Base-by-base conservation (phyloP, 2,888 invertebrate genomes). In the Parapristionchus giblindavisi region DNA sequence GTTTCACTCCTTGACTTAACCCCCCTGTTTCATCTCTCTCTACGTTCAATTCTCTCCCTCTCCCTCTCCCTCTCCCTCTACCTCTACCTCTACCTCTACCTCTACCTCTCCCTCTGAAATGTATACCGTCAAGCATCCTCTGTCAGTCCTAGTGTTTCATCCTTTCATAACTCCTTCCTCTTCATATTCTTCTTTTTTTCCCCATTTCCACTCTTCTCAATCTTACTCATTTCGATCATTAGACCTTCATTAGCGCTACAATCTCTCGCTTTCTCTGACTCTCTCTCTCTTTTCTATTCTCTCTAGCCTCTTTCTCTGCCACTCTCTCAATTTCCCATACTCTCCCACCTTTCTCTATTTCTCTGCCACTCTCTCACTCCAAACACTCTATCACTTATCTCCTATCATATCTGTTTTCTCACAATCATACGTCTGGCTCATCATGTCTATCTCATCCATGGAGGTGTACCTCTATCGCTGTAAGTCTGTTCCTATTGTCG, bases 171-270 rank as follows among this genome's bases (percentile, higher is more conserved):
- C n/a, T n/a, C n/a, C n/a, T n/a, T n/a, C n/a, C n/a, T 68, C 36
- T 24, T 36, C 36, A 11, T 43, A 24, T 27, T 52, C 51, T 68
- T 52, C 51, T 52, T 52, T 3, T 68, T 36, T 36, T 68, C 68
- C 68, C 43, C 63, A 17, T 21, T 32, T 27, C 32, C 27, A 34
- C 51, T 43, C 29, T 29, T 34, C 68, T 68, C 32, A 36, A 52
- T 52, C 51, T 52, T 68, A 52, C 68, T 27, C 68, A 24, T 32
- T 38, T 68, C 36, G 11, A 43, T 14, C 8, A 8, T 43, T 43
- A 14, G 8, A 27, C 21, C 36, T 43, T 14, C 27, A 29, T 36
- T n/a, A 6, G 29, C 43, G 63, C 40, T 29, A 43, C 3, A 24
- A 40, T 3, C 43, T 6, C 4, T 21, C 17, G 17, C 17, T 17